Conservation (phyloP, 2,888 invertebrate species). For the Allacma fusca region DNA sequence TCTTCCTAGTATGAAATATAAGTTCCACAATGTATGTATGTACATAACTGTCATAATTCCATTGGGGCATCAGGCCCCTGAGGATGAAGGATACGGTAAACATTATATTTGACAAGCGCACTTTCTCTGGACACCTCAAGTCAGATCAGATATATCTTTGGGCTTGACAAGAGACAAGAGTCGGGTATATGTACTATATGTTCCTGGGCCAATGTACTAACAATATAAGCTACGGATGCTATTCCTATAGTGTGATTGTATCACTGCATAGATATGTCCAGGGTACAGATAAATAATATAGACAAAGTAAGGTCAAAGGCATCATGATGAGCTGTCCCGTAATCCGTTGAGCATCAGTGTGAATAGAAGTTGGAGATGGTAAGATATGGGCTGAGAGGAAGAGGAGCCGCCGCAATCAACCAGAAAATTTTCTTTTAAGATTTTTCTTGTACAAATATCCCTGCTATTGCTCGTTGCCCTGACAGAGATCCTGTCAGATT, state of each 20-base stretch:
- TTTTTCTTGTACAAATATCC: background rate
- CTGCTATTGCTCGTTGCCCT: background rate
- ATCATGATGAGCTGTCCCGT: constrained; percentile 32
- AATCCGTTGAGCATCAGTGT: constrained; percentile 37
- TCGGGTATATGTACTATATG: too few species aligned
- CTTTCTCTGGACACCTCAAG: constrained; percentile 40
- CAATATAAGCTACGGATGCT: too few species aligned
- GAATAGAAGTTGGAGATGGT: background rate
- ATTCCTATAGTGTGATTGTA: background rate
- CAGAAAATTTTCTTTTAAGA: constrained; percentile 18
- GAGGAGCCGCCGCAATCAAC: constrained; percentile 35
- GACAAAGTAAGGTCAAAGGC: constrained; percentile 28
- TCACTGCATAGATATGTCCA: background rate
- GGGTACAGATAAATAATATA: background rate
- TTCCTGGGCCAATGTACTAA: too few species aligned
- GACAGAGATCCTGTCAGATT: background rate
- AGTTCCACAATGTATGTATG: too few species aligned
- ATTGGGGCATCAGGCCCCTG: background rate
- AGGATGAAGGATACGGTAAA: background rate
- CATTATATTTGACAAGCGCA: constrained; percentile 22
- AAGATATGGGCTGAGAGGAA: background rate
- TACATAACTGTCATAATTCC: too few species aligned
- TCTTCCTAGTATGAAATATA: background rate
- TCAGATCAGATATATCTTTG: constrained; percentile 36
- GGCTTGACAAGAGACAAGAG: constrained; percentile 9